A percentile compares a stretch with the other conserved stretches of the same genome.
phyloP scores from a whole-genome alignment of 2,888 invertebrate species.

The Thereva nobilitata region DNA sequence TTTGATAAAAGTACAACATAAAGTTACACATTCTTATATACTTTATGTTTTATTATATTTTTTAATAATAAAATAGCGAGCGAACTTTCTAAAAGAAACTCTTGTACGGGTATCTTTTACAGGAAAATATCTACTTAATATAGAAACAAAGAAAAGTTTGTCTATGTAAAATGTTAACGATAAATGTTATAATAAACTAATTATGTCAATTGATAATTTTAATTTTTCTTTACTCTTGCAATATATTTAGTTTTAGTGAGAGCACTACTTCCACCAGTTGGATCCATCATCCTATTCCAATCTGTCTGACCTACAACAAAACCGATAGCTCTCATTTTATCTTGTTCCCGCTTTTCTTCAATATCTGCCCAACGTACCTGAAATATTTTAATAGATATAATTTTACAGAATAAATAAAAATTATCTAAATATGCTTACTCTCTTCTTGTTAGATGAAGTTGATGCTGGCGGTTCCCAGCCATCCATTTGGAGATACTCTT shows the following conservation, averaged over 20 bases:
- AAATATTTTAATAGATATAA: constrained; percentile 33
- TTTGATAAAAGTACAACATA: too few relatives aligned
- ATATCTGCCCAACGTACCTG: constrained; percentile 98
- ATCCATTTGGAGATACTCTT: constrained; percentile 84
- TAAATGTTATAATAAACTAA: too few relatives aligned
- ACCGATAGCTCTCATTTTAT: constrained; percentile 91
- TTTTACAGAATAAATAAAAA: not conserved
- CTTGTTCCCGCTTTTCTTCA: constrained; percentile 89
- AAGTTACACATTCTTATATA: too few relatives aligned
- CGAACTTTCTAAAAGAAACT: too few relatives aligned
- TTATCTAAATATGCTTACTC: constrained; percentile 66
- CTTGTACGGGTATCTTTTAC: too few relatives aligned
- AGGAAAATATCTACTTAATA: too few relatives aligned
- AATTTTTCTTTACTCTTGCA: constrained; percentile 51
- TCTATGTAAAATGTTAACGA: too few relatives aligned
- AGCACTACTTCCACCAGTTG: constrained; percentile 83
- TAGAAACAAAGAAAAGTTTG: too few relatives aligned
- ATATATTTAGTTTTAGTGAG: constrained; percentile 94
- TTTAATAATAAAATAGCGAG: too few relatives aligned
- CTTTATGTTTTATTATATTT: too few relatives aligned
- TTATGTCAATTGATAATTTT: constrained; percentile 1
- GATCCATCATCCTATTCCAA: constrained; percentile 95
- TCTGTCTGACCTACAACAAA: constrained; percentile 97
- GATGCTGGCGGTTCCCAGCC: constrained; percentile 69
- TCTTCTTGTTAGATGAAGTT: constrained; percentile 79